Base-by-base conservation (phyloP, 2,797 vertebrate species). In the Prunella strophiata region DNA sequence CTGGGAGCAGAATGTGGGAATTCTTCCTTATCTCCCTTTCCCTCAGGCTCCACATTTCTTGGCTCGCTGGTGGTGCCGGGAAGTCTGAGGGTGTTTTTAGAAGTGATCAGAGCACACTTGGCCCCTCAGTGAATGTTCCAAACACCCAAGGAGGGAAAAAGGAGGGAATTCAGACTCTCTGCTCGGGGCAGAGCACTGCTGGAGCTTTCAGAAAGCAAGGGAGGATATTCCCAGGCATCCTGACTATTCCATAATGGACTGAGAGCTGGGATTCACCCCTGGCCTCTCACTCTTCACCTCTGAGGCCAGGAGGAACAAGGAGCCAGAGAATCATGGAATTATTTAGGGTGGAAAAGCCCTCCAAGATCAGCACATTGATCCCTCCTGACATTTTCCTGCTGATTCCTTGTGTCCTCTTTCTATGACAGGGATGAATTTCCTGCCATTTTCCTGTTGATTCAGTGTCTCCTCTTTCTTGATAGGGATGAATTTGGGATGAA, bases 41-140 rank as follows among this genome's bases (percentile, higher is more conserved):
- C 88, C 78, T 68, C 78, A 13, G 74, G 90, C 90, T 89, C 29
- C 9, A 0, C 38, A 17, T 79, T 88, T 85, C 82, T 50, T 13
- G 82, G 71, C 73, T 90, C 3, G 5, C 38, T 45, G 19, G 54
- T 13, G 77, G 85, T 91, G 94, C 94, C 47, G 0, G 42, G 11
- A 50, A 88, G 90, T 91, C 94, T 91, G 92, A 30, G 67, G 54
- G 12, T 91, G 88, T 79, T 89, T 91, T 88, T 20, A 50, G 85
- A 85, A 87, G 77, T 16, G 16, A 22, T 8, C 25, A 18, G 68
- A 84, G 47, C 36, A 19, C 85, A 34, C 59, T 75, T 2, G 0
- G 50, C 43, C 71, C 74, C 50, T 85, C 59, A 16, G 78, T 61
- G 63, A 26, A 13, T 40, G 48, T 58, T 34, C 72, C 67, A 29